Evolutionary conservation across 2,888 invertebrate genomes (phyloP), one percentile per base, ranked within the genome.

Genomic region (Melikaiella ostensackeni): DNA sequence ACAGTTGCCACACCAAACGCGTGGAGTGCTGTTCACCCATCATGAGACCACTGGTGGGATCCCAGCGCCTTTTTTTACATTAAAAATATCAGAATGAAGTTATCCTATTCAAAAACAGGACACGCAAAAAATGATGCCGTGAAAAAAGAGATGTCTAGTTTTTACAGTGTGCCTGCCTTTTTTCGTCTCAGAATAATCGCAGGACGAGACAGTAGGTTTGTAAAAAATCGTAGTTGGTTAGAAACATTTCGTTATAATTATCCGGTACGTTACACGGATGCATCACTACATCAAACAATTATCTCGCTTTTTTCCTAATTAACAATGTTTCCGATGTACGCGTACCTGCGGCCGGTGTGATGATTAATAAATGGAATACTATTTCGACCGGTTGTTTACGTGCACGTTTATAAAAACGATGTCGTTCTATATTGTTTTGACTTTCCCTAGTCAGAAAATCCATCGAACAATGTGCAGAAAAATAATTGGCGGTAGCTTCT

Each of bases 401-500:
- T 66, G n/a, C 27, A 63, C 11, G 63, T n/a, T 63, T 38, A 1
- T 21, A 21, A 21, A 35, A 66, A 66, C 19, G 27, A 27, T 19
- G 19, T 46, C 27, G 46, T 46, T 46, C 11, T 11, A 8, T 46
- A 66, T 46, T 66, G 30, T 46, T 46, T 46, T 27, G 27, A n/a
- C 66, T 66, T 46, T 42, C 13, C 21, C 66, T 66, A 42, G 46
- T 46, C 46, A 8, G 16, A 27, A 66, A 42, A 66, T 66, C 19
- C 66, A 42, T 66, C 27, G 11, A 46, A 27, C 27, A 27, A 27
- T 30, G 46, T 24, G 27, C n/a, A 9, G 46, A n/a, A 46, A 66
- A 66, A 66, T 46, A 66, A 66, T 66, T 66, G 42, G 27, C 42
- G 66, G 30, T 46, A 66, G 27, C 66, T 66, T 66, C 46, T 46